A percentile compares a stretch with the other conserved stretches of the same genome.
phyloP scores from a whole-genome alignment of 2,113 vertebrate genomes.

The Odocoileus hemionus region DNA sequence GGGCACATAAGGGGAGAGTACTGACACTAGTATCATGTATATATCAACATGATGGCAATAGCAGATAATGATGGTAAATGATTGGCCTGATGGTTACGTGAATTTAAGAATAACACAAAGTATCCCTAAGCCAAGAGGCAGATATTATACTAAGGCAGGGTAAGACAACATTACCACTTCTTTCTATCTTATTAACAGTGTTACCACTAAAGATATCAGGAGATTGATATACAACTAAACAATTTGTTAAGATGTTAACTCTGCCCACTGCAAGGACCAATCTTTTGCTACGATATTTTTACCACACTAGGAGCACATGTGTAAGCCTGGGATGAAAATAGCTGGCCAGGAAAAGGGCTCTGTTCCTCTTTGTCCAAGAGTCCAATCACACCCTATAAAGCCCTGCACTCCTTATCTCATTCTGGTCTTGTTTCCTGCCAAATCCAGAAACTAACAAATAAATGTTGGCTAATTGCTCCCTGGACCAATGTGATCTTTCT shows the following conservation, averaged over 20 bases:
- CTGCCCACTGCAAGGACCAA: neutral
- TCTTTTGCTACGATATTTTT: neutral
- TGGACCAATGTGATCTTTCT: neutral
- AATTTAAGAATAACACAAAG: conserved; percentile 7
- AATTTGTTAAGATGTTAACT: neutral
- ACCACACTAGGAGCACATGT: neutral
- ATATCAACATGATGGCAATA: neutral
- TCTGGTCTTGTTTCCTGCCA: conserved; percentile 58
- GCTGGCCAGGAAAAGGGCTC: conserved; percentile 39
- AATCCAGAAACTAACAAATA: conserved; percentile 40
- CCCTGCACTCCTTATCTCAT: conserved; percentile 39
- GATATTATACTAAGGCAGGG: neutral
- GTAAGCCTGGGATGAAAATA: conserved; percentile 38
- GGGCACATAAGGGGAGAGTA: neutral
- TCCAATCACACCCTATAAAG: conserved; percentile 17
- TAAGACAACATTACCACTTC: neutral
- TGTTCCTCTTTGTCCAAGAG: conserved; percentile 52
- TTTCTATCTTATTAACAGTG: neutral
- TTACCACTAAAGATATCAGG: neutral
- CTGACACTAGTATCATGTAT: neutral
- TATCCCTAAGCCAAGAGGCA: neutral
- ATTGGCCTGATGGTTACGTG: neutral
- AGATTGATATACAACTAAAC: neutral
- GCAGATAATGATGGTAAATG: neutral
- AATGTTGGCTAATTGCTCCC: conserved; percentile 11